These are phyloP conservation scores for Plecotus auritus DNA, from an alignment of 2,113 vertebrate genomes.

Conservation along the genomic window DNA sequence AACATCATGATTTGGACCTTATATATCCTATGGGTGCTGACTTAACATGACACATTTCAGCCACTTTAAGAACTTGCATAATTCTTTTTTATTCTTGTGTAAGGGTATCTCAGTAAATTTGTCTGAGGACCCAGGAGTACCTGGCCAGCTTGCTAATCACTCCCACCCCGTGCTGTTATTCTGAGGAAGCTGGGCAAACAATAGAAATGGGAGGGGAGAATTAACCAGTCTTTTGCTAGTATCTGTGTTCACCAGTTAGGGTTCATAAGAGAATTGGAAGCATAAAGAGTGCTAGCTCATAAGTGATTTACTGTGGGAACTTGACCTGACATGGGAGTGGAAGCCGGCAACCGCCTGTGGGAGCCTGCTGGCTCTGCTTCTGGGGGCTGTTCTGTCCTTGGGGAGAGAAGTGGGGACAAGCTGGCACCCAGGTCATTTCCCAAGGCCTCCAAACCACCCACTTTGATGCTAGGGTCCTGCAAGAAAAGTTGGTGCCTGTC, in stretches of 20 bases:
- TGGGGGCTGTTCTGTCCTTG: accelerated
- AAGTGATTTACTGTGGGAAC: not conserved
- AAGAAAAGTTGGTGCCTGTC: not conserved
- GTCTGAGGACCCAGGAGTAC: not conserved
- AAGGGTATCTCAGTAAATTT: not conserved
- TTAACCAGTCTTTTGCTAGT: not conserved
- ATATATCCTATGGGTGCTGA: not conserved
- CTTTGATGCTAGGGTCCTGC: not conserved
- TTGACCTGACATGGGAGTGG: not conserved
- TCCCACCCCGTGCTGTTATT: not conserved
- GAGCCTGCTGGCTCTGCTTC: not conserved
- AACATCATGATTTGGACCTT: not conserved
- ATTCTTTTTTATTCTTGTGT: not conserved
- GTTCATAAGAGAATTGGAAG: not conserved
- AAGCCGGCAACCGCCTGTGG: not conserved
- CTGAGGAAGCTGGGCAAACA: not conserved
- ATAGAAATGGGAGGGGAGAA: not conserved
- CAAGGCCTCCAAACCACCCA: not conserved
- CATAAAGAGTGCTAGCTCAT: no score
- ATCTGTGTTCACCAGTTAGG: not conserved
- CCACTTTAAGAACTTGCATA: not conserved
- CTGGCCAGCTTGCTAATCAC: not conserved
- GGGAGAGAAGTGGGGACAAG: not conserved
- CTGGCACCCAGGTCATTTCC: not conserved
- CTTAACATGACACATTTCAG: not conserved